These are phyloP conservation scores for Eidolon helvum DNA, from an alignment of 2,113 vertebrate genomes.

Conservation along the genomic window DNA sequence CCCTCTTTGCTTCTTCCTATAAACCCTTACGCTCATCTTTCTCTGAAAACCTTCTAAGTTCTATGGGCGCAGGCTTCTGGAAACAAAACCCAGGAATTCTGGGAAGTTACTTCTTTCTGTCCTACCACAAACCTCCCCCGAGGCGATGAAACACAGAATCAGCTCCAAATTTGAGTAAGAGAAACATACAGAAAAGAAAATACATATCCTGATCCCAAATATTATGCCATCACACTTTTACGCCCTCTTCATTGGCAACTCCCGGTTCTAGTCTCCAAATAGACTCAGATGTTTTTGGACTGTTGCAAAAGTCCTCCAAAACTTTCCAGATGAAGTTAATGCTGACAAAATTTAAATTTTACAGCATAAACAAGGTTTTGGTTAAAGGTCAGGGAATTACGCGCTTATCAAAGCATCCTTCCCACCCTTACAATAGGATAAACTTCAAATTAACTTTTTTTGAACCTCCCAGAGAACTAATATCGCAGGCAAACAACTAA, in stretches of 20 bases:
- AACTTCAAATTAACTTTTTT: background rate
- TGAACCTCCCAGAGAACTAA: background rate
- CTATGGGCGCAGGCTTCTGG: background rate
- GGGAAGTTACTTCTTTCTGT: background rate
- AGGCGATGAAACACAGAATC: background rate
- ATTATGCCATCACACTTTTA: background rate
- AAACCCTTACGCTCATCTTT: background rate
- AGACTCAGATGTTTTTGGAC: background rate
- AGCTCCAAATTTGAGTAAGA: background rate
- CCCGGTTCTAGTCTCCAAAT: slow-evolving; percentile 1
- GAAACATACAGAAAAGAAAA: background rate
- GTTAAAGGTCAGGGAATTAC: background rate
- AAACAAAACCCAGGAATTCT: background rate
- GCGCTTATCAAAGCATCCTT: background rate
- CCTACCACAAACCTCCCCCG: background rate
- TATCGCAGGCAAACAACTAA: slow-evolving; percentile 12
- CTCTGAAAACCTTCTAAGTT: background rate
- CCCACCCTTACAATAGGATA: background rate
- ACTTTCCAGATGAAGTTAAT: slow-evolving; percentile 12
- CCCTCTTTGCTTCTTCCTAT: background rate
- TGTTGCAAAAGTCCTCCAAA: background rate
- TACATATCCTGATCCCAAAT: background rate
- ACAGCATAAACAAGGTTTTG: background rate
- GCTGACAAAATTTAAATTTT: background rate
- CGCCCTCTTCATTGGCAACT: background rate